Evolutionary conservation across 1,140 invertebrate species (phyloP).

Genomic region (Heliconius hewitsoni): DNA sequence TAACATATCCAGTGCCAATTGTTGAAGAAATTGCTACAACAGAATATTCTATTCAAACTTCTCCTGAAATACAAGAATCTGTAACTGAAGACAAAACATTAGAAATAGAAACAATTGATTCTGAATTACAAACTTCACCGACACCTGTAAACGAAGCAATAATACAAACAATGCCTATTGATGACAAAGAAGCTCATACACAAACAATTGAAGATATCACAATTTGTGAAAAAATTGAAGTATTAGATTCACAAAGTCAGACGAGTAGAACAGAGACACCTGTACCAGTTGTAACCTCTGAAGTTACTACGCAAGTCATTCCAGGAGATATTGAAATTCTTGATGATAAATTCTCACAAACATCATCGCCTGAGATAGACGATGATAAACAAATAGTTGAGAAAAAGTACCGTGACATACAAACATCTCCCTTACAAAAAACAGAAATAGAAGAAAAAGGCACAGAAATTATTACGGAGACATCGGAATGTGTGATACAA

Average conservation of each 20-base stretch:
- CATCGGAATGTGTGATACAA: slow-evolving; percentile 71
- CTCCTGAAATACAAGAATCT: slow-evolving; percentile 79
- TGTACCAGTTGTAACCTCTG: slow-evolving; percentile 50
- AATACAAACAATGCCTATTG: slow-evolving; percentile 79
- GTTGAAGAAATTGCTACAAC: slow-evolving; percentile 81
- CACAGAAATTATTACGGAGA: slow-evolving; percentile 67
- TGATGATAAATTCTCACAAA: slow-evolving; percentile 78
- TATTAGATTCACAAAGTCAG: slow-evolving; percentile 64
- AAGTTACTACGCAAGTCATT: slow-evolving; percentile 74
- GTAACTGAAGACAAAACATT: slow-evolving; percentile 65
- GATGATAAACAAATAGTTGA: slow-evolving; percentile 50
- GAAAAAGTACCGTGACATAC: slow-evolving; percentile 73
- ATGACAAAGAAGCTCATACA: slow-evolving; percentile 68
- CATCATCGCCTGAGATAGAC: slow-evolving; percentile 56
- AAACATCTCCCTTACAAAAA: slow-evolving; percentile 67
- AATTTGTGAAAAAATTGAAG: slow-evolving; percentile 51
- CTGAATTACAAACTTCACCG: slow-evolving; percentile 82
- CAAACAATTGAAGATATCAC: slow-evolving; percentile 60
- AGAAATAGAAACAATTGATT: slow-evolving; percentile 77
- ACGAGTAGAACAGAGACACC: slow-evolving; percentile 64
- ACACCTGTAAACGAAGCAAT: slow-evolving; percentile 76
- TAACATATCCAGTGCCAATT: slow-evolving; percentile 83
- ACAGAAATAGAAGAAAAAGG: slow-evolving; percentile 70
- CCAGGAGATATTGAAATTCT: slow-evolving; percentile 63
- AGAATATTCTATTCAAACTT: slow-evolving; percentile 83